Conservation (phyloP, 2,113 vertebrate genomes). For the Clarias macrocephalus region DNA sequence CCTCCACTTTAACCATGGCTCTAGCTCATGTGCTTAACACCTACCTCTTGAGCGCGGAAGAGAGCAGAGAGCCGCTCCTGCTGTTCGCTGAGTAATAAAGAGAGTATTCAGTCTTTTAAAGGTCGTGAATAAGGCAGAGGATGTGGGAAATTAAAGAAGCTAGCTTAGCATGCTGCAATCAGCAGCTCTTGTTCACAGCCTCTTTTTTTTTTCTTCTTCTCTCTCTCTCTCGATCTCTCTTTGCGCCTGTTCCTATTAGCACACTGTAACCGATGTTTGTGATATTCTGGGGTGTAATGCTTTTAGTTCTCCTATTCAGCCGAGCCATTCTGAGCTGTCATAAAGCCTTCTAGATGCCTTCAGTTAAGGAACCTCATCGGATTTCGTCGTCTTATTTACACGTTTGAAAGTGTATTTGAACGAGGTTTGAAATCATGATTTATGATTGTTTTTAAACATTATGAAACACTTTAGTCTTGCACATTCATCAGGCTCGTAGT, state of each 20-base stretch:
- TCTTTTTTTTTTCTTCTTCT: background rate
- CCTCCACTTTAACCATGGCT: conserved; percentile 21
- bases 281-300: background rate
- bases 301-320: conserved; percentile 1
- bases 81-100: conserved; percentile 48
- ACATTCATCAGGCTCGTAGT: background rate
- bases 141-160: conserved; percentile 54
- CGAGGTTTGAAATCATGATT: background rate
- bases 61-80: conserved; percentile 23
- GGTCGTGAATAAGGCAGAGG: conserved; percentile 30
- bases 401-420: background rate
- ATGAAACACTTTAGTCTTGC: background rate
- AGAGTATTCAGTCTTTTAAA: conserved; percentile 30
- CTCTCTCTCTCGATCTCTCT: background rate
- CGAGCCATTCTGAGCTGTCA: background rate
- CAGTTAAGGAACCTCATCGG: background rate
- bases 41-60: conserved; percentile 14
- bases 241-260: conserved; percentile 40
- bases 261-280: conserved; percentile 27
- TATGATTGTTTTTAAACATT: conserved; percentile 2
- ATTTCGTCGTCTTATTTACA: background rate
- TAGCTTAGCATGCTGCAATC: conserved; percentile 36
- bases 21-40: conserved; percentile 12
- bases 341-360: background rate
- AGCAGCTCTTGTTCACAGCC: conserved; percentile 37